Evolutionary conservation across 2,888 invertebrate species (phyloP).

Genomic region (Orthonychiurus folsomi): DNA sequence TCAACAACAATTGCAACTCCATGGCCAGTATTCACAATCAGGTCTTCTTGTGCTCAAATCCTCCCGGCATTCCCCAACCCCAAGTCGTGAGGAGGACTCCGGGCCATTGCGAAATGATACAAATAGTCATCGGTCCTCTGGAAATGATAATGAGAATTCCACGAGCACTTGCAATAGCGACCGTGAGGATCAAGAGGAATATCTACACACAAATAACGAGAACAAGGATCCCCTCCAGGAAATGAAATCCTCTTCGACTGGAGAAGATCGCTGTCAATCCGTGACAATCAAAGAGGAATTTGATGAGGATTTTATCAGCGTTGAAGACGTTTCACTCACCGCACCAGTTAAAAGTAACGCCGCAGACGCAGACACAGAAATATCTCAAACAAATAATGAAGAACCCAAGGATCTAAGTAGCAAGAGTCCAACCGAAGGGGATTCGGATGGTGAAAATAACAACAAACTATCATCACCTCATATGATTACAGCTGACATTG

Average conservation of each 20-base stretch:
- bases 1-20: neutral
- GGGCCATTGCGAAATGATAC: neutral
- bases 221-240: neutral
- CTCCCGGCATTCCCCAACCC: neutral
- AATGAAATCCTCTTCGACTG: neutral
- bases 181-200: conserved; percentile 20
- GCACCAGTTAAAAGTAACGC: neutral
- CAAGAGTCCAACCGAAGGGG: conserved; percentile 32
- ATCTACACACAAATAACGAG: neutral
- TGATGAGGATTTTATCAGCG: conserved; percentile 42
- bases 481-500: too few species aligned
- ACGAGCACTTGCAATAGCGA: conserved; percentile 19
- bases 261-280: conserved; percentile 33
- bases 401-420: conserved; percentile 38
- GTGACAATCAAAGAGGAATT: conserved; percentile 48
- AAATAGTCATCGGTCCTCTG: neutral
- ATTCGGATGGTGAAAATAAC: conserved; percentile 24
- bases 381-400: too few species aligned
- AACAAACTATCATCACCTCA: too few species aligned
- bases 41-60: neutral
- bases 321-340: too few species aligned
- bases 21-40: conserved; percentile 7
- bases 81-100: neutral
- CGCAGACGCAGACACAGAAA: too few species aligned
- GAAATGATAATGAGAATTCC: conserved; percentile 25